Evolutionary conservation across 2,888 invertebrate species (phyloP).

Genomic region (Drosophila incognita): DNA sequence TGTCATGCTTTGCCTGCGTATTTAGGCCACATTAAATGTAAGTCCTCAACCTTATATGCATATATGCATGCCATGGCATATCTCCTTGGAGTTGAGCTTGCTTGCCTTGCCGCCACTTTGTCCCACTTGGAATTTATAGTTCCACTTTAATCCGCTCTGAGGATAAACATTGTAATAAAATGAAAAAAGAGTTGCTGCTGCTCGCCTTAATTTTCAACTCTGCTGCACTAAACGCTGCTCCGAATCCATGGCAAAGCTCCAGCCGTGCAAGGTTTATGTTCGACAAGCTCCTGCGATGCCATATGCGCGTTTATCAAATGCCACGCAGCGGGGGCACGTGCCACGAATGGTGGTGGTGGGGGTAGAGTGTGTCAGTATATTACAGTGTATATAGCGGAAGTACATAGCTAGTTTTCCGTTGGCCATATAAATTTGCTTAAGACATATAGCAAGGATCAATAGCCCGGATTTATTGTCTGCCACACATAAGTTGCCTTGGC

Average conservation of each 20-base stretch:
- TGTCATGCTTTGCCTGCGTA: background rate
- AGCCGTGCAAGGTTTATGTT: constrained; percentile 71
- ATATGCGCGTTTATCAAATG: constrained; percentile 76
- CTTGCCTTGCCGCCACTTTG: constrained; percentile 1
- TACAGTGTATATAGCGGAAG: constrained; percentile 22
- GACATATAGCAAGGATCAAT: constrained; percentile 80
- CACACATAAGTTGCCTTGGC: constrained; percentile 71
- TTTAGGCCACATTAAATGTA: constrained; percentile 2
- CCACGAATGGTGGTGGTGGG: no score
- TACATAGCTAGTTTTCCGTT: constrained; percentile 68
- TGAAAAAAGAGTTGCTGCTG: constrained; percentile 28
- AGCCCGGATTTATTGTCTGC: constrained; percentile 75
- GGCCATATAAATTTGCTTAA: constrained; percentile 78
- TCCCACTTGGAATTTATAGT: constrained; percentile 37
- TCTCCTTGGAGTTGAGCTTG: background rate
- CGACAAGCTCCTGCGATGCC: constrained; percentile 76
- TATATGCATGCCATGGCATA: constrained; percentile 5
- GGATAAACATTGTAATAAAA: constrained; percentile 62
- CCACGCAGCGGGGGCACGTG: background rate
- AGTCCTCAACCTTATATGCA: background rate
- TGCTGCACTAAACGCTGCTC: constrained; percentile 56
- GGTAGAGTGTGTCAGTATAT: constrained; percentile 36
- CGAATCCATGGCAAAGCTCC: constrained; percentile 56
- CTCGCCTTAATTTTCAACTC: constrained; percentile 67
- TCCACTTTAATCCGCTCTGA: constrained; percentile 38